A percentile compares a stretch with the other conserved stretches of the same genome.
These are phyloP conservation scores for Porphyrio hochstetteri DNA, from an alignment of 2,113 vertebrate genomes.

Conservation along the genomic window DNA sequence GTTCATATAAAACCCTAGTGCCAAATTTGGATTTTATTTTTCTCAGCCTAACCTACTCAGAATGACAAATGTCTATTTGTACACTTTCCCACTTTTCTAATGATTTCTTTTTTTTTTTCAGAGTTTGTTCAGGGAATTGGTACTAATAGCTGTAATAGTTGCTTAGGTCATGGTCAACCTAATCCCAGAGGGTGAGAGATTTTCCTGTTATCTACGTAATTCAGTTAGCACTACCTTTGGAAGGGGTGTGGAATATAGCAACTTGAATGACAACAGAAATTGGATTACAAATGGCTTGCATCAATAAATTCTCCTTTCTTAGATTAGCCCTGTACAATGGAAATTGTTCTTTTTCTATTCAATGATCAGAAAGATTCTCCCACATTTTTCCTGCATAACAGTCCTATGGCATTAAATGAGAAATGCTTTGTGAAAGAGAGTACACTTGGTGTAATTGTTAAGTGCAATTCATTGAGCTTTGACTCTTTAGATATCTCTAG, in stretches of 20 bases:
- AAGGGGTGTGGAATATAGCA: background rate
- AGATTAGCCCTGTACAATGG: background rate
- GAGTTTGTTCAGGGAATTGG: background rate
- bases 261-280: background rate
- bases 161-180: fast-evolving
- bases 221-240: background rate
- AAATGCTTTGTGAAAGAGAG: background rate
- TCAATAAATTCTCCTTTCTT: background rate
- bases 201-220: background rate
- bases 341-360: background rate
- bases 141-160: background rate
- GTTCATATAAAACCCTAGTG: background rate
- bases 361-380: background rate
- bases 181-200: background rate
- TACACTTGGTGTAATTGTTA: background rate
- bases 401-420: background rate
- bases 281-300: background rate
- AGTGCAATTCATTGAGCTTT: background rate
- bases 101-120: background rate
- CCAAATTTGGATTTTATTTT: background rate
- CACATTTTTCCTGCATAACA: background rate
- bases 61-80: background rate
- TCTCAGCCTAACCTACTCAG: background rate
- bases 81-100: background rate
- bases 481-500: background rate